A percentile compares a stretch with the other conserved stretches of the same genome.
These are phyloP conservation scores for Alexandromys fortis DNA, from an alignment of 2,113 vertebrate genomes.

Conservation along the genomic window DNA sequence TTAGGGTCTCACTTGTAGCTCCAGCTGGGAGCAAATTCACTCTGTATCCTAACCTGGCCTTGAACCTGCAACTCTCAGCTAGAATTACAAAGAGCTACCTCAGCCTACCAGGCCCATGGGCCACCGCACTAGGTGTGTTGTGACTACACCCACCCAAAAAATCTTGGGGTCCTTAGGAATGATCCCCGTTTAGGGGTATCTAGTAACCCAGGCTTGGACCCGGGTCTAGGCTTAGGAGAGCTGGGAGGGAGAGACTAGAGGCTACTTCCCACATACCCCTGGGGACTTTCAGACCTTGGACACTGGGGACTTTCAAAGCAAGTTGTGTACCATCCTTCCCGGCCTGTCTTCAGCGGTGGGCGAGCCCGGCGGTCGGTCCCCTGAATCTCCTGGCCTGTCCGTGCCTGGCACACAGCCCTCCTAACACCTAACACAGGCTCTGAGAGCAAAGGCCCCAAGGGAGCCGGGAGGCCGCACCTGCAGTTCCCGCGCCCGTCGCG, in stretches of 20 bases:
- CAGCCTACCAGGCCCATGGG: too few species aligned
- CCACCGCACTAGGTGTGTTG: not conserved
- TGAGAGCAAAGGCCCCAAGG: not conserved
- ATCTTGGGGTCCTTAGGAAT: not conserved
- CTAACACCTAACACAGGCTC: not conserved
- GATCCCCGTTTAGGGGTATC: not conserved
- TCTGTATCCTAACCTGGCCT: not conserved
- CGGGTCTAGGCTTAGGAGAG: not conserved
- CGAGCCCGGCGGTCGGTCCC: not conserved
- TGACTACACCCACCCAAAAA: not conserved
- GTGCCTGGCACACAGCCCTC: not conserved
- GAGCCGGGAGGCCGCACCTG: not conserved
- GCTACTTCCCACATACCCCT: not conserved
- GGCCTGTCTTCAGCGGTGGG: not conserved
- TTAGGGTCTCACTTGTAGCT: not conserved
- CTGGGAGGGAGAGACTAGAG: not conserved
- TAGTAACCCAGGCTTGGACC: not conserved
- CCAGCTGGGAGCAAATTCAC: not conserved
- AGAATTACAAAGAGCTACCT: not conserved
- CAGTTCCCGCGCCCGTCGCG: slow-evolving; percentile 11
- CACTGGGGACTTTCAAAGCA: slow-evolving; percentile 26
- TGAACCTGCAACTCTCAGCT: not conserved
- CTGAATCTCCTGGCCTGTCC: not conserved
- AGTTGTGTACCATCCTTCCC: not conserved
- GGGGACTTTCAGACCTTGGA: not conserved